Evolutionary conservation across 35 echinoderm and acorn worm genomes (phyloP).

Genomic region (Diadema setosum): DNA sequence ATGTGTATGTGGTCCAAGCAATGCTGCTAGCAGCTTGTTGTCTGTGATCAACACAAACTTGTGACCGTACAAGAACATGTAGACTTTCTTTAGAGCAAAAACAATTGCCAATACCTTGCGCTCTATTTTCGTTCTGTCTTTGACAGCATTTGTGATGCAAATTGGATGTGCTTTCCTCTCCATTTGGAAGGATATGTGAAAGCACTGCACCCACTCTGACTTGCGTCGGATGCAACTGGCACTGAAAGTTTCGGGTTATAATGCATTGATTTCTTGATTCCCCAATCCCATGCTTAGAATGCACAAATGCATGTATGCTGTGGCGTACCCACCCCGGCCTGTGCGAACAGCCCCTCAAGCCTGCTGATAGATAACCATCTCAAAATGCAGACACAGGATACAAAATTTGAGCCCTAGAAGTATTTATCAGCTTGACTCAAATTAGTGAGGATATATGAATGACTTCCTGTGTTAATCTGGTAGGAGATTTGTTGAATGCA

Average conservation of each 20-base stretch:
- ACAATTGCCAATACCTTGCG: slow-evolving; percentile 33
- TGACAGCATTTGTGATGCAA: slow-evolving; percentile 14
- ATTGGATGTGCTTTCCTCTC: slow-evolving; percentile 37
- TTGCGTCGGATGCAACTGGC: slow-evolving; percentile 40
- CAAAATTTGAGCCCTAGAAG: too few species aligned
- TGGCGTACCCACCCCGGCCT: too few species aligned
- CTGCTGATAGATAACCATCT: too few species aligned
- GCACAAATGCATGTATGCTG: background rate
- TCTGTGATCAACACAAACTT: slow-evolving; percentile 27
- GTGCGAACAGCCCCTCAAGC: too few species aligned
- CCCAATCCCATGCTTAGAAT: background rate
- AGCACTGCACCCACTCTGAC: slow-evolving; percentile 16
- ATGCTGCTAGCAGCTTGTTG: slow-evolving; percentile 26
- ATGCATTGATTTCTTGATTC: slow-evolving; percentile 19
- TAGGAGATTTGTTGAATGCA: too few species aligned
- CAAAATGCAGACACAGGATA: too few species aligned
- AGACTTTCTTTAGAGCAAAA: slow-evolving; percentile 31
- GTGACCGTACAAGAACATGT: slow-evolving; percentile 14
- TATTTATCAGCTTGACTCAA: too few species aligned
- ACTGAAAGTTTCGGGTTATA: slow-evolving; percentile 18
- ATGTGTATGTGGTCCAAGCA: background rate
- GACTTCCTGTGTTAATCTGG: too few species aligned
- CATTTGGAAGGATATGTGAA: slow-evolving; percentile 34
- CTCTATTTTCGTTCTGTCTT: slow-evolving; percentile 28
- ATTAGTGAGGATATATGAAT: too few species aligned